Evolutionary conservation across 1,140 invertebrate genomes (phyloP), one percentile per base, ranked within the genome.

Genomic region (Papilio glaucus): DNA sequence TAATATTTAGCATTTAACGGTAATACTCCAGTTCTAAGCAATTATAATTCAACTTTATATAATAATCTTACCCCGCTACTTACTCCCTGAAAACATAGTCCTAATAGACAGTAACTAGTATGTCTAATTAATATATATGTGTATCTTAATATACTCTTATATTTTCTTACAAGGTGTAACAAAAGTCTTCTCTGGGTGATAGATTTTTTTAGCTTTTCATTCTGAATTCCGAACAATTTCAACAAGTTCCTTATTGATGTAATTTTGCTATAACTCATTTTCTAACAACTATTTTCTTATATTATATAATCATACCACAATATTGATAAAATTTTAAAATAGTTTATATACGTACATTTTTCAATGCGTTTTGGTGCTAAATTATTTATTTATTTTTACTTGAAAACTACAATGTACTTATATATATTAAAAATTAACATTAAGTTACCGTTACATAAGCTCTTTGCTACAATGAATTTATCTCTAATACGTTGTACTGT

Each of bases 381-480:
- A 26, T 53, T 24, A 24, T 57, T 57, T 24, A 3, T 57, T 57
- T 24, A 12, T 53, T 21, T 0, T 26, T 24, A 8, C 24, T n/a
- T n/a, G n/a, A n/a, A 57, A 24, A 57, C 49, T 57, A 24, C 24
- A 26, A 6, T 57, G 49, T 57, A 57, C 18, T 49, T 57, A 57
- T 24, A 33, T 33, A 33, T 33, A 3, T 33, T 33, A 3, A 33
- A n/a, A 12, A 57, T 18, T 24, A 45, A 45, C 29, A 45, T 8
- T 45, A 26, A 57, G 49, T 57, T 57, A 57, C 49, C 49, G 49
- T 57, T 24, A 57, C 49, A 24, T 57, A 57, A 57, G 49, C 21
- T 57, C 24, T 57, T 57, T 57, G 24, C 21, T 24, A 12, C 24
- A 33, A 6, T 33, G 2, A 33, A 10, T 57, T 24, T 57, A 21